Evolutionary conservation across 1,140 invertebrate genomes (phyloP).

Genomic region (Planococcus citri): DNA sequence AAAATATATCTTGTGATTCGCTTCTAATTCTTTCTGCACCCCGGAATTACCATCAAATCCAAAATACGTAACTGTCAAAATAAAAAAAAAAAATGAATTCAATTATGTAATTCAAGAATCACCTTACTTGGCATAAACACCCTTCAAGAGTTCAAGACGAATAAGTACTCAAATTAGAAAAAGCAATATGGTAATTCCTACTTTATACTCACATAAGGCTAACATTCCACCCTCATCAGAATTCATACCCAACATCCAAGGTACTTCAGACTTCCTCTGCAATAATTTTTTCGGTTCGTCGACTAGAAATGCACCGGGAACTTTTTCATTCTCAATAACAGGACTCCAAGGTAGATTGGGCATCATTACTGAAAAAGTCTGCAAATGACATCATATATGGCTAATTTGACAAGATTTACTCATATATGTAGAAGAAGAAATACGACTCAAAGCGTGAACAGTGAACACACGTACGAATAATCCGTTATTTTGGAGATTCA

Average conservation of each 20-base stretch:
- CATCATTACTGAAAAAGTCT: neutral
- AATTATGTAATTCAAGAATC: too few relatives aligned
- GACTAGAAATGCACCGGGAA: constrained; percentile 8
- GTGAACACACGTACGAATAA: neutral
- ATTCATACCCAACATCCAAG: constrained; percentile 1
- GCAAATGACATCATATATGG: neutral
- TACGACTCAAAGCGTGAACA: too few relatives aligned
- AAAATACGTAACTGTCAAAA: neutral
- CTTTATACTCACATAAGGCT: neutral
- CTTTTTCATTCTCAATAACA: constrained; percentile 1
- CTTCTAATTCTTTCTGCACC: neutral
- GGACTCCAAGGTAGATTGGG: neutral
- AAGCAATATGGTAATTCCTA: neutral
- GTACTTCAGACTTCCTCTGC: constrained; percentile 7
- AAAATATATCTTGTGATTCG: neutral
- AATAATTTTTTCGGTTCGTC: constrained; percentile 19
- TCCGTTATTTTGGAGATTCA: neutral
- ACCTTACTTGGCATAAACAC: too few relatives aligned
- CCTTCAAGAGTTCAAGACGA: too few relatives aligned
- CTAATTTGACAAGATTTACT: too few relatives aligned
- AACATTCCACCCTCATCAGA: constrained; percentile 18
- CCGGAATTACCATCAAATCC: neutral
- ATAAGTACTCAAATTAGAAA: neutral
- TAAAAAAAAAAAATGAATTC: neutral
- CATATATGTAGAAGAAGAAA: too few relatives aligned